Percentiles rank a stretch among this genome's conserved stretches.
Conservation (phyloP, 2,888 invertebrate genomes). For the Ceratothoa steindachneri region DNA sequence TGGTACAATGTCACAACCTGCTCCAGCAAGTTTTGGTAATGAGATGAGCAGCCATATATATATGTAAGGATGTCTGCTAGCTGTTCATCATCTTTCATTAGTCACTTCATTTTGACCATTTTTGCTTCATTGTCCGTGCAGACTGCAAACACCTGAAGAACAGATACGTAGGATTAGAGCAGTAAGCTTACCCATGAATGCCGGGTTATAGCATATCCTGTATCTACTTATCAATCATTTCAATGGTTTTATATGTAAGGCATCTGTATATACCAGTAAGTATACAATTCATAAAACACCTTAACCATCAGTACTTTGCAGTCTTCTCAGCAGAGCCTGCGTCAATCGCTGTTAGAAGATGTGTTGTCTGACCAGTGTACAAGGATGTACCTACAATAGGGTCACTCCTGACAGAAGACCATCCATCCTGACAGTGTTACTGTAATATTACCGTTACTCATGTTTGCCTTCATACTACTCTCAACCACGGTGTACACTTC, state of each 20-base stretch:
- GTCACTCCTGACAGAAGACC: slow-evolving; percentile 18
- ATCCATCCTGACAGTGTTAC: slow-evolving; percentile 20
- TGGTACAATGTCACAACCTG: background rate
- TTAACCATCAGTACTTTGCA: slow-evolving; percentile 14
- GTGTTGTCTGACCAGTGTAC: slow-evolving; percentile 1
- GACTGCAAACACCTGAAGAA: slow-evolving; percentile 4
- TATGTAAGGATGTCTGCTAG: slow-evolving; percentile 5
- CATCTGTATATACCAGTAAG: no score
- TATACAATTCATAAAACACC: no score
- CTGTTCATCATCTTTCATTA: slow-evolving; percentile 18
- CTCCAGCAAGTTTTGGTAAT: slow-evolving; percentile 16
- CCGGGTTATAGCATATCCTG: background rate
- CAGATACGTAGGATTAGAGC: no score
- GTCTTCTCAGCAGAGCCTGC: slow-evolving; percentile 11
- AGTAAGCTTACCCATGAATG: background rate
- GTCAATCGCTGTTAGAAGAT: slow-evolving; percentile 6
- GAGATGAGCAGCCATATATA: slow-evolving; percentile 21
- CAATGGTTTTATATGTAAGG: no score
- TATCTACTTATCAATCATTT: background rate
- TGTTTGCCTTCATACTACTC: background rate
- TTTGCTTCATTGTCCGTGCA: slow-evolving; percentile 19
- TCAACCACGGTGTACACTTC: background rate
- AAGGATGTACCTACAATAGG: slow-evolving; percentile 16
- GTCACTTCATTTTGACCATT: slow-evolving; percentile 10
- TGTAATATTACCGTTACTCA: slow-evolving; percentile 2